Conservation (phyloP, 1,140 invertebrate genomes). For the Ditylenchus dipsaci region DNA sequence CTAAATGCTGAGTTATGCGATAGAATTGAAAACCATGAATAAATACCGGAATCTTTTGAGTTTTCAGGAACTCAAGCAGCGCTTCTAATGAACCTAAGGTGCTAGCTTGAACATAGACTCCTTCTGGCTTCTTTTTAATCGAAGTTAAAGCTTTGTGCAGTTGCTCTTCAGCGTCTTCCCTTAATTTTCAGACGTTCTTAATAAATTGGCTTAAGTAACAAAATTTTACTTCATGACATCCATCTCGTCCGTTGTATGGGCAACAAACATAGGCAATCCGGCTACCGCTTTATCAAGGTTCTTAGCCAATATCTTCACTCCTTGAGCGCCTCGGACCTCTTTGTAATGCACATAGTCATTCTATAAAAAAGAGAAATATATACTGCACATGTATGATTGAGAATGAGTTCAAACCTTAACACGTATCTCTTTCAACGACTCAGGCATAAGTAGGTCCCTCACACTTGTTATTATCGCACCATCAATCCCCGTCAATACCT, state of each 20-base stretch:
- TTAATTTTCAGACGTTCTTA: constrained; percentile 25
- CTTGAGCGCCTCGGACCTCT: constrained; percentile 88
- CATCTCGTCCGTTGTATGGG: constrained; percentile 85
- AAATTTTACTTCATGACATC: constrained; percentile 69
- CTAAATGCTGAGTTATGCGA: constrained; percentile 64
- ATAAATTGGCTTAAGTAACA: constrained; percentile 29
- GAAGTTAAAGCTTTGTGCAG: constrained; percentile 80
- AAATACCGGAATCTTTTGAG: constrained; percentile 83
- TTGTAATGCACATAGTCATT: constrained; percentile 92
- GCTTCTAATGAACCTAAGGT: constrained; percentile 96
- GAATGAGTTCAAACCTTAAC: constrained; percentile 72
- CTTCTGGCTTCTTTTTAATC: constrained; percentile 81
- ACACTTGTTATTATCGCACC: constrained; percentile 97
- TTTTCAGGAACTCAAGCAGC: constrained; percentile 85
- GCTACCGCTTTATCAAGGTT: constrained; percentile 96
- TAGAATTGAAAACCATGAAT: not conserved
- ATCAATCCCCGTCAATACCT: constrained; percentile 87
- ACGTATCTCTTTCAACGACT: constrained; percentile 91
- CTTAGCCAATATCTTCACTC: constrained; percentile 91
- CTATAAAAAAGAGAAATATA: constrained; percentile 60
- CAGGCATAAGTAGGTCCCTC: constrained; percentile 89
- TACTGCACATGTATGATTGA: not conserved
- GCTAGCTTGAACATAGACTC: constrained; percentile 97
- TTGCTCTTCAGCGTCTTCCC: constrained; percentile 52
- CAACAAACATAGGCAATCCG: constrained; percentile 69